Evolutionary conservation across 2,888 invertebrate species (phyloP), one percentile per base, ranked within the genome.

Genomic region (Sinohyriopsis cumingii): DNA sequence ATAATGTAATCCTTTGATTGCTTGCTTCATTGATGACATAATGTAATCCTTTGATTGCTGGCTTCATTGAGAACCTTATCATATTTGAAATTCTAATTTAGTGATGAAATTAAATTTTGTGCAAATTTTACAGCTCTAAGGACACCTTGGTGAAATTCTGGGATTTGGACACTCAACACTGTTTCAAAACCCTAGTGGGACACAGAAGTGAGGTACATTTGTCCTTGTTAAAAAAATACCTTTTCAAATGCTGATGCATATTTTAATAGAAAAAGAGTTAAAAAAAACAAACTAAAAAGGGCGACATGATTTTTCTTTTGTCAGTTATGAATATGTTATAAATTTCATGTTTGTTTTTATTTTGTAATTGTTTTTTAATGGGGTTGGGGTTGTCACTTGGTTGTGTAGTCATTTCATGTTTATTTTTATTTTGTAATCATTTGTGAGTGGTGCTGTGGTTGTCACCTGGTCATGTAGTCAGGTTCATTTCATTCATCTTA

Each of bases 91-190:
- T 45, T 45, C 3, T 45, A 45, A 45, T 45, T 45, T 45, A 12
- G 15, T 45, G 45, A 45, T 45, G 12, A 45, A 12, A 15, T 45
- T 45, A 45, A 45, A 45, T 45, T 45, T 45, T 45, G 12, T 45
- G 45, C 15, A 15, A 45, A 45, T 45, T 45, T 83, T 83, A 55
- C 82, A 93, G 95, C 56, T 97, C 98, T 0, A 97, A 96, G 90
- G 99, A 99, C 89, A 95, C 95, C 15, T 95, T 95, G 89, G 93
- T 99, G 0, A 99, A 98, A 90, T 96, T 99, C 89, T 99, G 99
- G 99, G 96, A 99, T 90, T 92, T 99, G 78, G 95, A 95, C 80
- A 96, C 96, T 9, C 95, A 97, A 84, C 95, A 96, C 86, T 99
- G 98, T 89, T 99, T 99, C 86, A 96, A 95, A 90, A 99, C 99